Percentiles rank a stretch among this genome's conserved stretches.
Evolutionary conservation across 2,888 invertebrate species (phyloP).

Genomic region (Isotomurus palustris): DNA sequence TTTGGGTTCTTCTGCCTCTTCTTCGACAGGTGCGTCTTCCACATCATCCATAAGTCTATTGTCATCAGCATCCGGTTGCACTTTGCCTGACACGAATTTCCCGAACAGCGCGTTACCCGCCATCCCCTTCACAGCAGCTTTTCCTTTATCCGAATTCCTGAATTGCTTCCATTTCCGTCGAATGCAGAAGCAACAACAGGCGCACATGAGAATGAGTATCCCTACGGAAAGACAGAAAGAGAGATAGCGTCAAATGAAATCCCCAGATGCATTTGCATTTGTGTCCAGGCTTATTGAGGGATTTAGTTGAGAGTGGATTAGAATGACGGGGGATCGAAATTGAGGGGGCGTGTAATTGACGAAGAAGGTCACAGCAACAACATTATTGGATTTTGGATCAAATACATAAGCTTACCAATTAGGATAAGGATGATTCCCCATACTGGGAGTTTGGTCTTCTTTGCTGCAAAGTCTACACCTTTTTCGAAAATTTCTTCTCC

Average conservation of each 20-base stretch:
- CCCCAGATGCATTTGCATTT: no score
- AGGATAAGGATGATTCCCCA: slow-evolving; percentile 43
- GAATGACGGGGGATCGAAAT: no score
- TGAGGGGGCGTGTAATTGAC: no score
- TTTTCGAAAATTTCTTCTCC: slow-evolving; percentile 32
- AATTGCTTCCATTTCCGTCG: slow-evolving; percentile 43
- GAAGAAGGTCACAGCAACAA: no score
- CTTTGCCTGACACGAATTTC: slow-evolving; percentile 40
- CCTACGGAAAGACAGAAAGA: no score
- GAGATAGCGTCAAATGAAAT: no score
- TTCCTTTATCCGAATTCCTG: slow-evolving; percentile 39
- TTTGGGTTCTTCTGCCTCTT: slow-evolving; percentile 32
- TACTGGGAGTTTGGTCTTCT: slow-evolving; percentile 43
- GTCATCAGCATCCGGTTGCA: slow-evolving; percentile 37
- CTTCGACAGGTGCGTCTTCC: slow-evolving; percentile 39
- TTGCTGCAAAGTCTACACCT: slow-evolving; percentile 36
- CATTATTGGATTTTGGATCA: no score
- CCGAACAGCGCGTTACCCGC: slow-evolving; percentile 42
- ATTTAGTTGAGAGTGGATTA: no score
- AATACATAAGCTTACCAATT: no score
- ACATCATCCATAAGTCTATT: slow-evolving; percentile 32
- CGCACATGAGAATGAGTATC: slow-evolving; percentile 36
- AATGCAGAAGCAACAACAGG: slow-evolving; percentile 38
- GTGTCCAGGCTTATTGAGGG: no score
- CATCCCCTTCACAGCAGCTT: slow-evolving; percentile 37